These are phyloP conservation scores for Cantharis rustica DNA, from an alignment of 2,888 invertebrate species.

Conservation along the genomic window DNA sequence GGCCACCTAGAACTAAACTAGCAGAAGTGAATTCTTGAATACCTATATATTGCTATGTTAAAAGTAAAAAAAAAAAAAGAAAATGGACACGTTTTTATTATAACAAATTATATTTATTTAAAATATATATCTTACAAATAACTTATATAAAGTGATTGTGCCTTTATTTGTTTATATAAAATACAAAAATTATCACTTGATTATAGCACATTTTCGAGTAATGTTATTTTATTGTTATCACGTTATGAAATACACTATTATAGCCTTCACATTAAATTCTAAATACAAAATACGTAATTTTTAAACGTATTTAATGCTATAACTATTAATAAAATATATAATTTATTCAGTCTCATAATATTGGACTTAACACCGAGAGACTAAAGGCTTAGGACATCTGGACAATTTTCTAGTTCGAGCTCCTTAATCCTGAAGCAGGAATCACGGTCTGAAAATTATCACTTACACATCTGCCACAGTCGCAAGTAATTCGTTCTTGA, in stretches of 20 bases:
- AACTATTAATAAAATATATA: slow-evolving; percentile 47
- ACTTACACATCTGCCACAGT: neutral
- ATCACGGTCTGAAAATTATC: neutral
- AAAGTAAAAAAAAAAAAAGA: neutral
- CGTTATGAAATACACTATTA: neutral
- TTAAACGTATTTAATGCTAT: neutral
- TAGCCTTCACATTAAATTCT: neutral
- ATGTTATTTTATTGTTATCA: neutral
- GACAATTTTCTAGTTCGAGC: neutral
- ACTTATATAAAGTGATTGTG: neutral
- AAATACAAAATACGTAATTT: neutral
- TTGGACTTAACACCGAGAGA: slow-evolving; percentile 49
- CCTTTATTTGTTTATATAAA: neutral
- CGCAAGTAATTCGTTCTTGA: neutral
- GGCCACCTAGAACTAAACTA: too few relatives aligned
- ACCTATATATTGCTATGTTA: too few relatives aligned
- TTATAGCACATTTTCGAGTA: neutral
- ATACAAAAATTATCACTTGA: neutral
- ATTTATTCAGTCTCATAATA: slow-evolving; percentile 55
- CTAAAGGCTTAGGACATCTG: slow-evolving; percentile 21
- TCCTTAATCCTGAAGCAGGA: neutral
- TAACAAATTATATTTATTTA: neutral
- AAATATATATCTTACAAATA: neutral
- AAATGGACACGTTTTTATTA: neutral
- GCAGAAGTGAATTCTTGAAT: too few relatives aligned